Evolutionary conservation across 2,888 invertebrate genomes (phyloP).

Genomic region (Smittia aterrima): DNA sequence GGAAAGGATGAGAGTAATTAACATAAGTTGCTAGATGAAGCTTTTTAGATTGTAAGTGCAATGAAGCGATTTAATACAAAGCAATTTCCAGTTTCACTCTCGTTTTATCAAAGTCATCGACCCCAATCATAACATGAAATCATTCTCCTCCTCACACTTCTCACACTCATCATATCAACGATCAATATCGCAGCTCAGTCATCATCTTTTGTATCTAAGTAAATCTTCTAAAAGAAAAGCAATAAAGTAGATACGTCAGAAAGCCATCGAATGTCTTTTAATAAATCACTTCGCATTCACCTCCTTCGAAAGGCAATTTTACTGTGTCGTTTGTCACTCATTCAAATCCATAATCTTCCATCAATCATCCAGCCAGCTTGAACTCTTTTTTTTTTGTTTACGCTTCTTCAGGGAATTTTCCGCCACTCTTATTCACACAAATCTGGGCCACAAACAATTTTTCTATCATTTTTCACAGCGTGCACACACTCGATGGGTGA

Average conservation of each 20-base stretch:
- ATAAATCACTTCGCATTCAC: slow-evolving; percentile 31
- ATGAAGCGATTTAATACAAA: too few species aligned
- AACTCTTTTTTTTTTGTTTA: slow-evolving; percentile 12
- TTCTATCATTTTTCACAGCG: slow-evolving; percentile 32
- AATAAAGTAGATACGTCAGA: slow-evolving; percentile 25
- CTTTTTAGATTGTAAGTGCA: too few species aligned
- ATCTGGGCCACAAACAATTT: slow-evolving; percentile 18
- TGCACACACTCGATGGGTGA: background rate
- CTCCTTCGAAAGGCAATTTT: background rate
- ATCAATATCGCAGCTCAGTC: background rate
- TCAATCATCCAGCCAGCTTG: slow-evolving; percentile 35
- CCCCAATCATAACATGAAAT: too few species aligned
- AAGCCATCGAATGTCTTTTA: slow-evolving; percentile 37
- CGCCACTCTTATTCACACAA: background rate
- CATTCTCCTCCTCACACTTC: background rate
- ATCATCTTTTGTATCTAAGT: too few species aligned
- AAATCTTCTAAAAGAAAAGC: too few species aligned
- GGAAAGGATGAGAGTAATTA: too few species aligned
- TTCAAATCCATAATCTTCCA: slow-evolving; percentile 39
- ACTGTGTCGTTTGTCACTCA: background rate
- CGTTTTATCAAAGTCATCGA: too few species aligned
- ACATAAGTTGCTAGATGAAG: too few species aligned
- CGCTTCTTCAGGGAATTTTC: background rate
- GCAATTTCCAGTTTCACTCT: too few species aligned
- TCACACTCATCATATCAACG: background rate